phyloP scores from a whole-genome alignment of 2,797 vertebrate species.

The Leucoraja ocellata region DNA sequence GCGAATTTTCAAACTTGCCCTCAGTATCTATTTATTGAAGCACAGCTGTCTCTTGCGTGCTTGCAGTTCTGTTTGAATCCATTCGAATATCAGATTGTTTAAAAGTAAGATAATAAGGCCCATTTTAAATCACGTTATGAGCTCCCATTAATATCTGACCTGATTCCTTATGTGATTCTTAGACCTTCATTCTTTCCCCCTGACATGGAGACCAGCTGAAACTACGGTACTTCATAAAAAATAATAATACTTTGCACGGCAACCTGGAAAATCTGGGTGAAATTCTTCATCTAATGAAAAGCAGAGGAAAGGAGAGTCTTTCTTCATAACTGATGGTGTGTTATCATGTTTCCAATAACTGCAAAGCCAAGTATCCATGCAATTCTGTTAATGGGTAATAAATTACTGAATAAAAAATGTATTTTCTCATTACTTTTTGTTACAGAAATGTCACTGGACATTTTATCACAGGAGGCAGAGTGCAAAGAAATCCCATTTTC shows the following conservation, averaged over 20 bases:
- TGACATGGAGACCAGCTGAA: neutral
- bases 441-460: neutral
- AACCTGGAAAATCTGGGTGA: neutral
- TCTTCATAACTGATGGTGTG: neutral
- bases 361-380: neutral
- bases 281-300: constrained; percentile 2
- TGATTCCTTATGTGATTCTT: neutral
- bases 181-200: neutral
- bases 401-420: neutral
- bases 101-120: neutral
- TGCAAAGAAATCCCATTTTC: neutral
- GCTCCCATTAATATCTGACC: neutral
- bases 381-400: neutral
- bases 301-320: neutral
- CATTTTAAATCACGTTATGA: neutral
- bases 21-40: neutral
- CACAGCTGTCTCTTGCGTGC: neutral
- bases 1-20: neutral
- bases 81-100: neutral
- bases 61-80: neutral
- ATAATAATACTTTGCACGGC: neutral
- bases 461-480: neutral
- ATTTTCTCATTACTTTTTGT: neutral
- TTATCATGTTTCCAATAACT: constrained; percentile 10
- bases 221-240: neutral